Conservation (phyloP, 2,888 invertebrate genomes). For the Theretra japonica region DNA sequence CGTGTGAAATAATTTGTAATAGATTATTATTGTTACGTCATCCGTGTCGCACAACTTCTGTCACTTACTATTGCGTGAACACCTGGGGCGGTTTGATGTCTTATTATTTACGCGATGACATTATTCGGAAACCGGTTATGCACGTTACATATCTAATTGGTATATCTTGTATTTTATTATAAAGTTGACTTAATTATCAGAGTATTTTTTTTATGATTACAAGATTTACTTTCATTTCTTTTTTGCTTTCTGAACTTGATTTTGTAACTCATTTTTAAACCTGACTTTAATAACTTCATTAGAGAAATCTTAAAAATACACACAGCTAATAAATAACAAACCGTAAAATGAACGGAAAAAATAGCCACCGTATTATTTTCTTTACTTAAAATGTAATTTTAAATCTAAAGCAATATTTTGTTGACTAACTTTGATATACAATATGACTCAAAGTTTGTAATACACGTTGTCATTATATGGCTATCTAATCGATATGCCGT, state of each 20-base stretch:
- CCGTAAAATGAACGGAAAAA: too few relatives aligned
- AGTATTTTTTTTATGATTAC: too few relatives aligned
- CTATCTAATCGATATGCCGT: background rate
- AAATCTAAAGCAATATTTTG: too few relatives aligned
- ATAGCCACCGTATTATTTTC: too few relatives aligned
- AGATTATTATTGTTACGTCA: slow-evolving; percentile 47
- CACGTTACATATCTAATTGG: slow-evolving; percentile 18
- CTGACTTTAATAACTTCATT: too few relatives aligned
- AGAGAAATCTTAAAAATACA: too few relatives aligned
- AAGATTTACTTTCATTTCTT: too few relatives aligned
- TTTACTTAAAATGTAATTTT: too few relatives aligned
- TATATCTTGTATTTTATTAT: background rate
- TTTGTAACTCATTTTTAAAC: too few relatives aligned
- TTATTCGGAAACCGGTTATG: slow-evolving; percentile 29
- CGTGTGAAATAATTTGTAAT: slow-evolving; percentile 43
- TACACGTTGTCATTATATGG: background rate
- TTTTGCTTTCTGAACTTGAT: too few relatives aligned
- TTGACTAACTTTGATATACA: too few relatives aligned
- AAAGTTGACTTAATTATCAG: background rate
- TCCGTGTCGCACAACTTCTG: slow-evolving; percentile 33
- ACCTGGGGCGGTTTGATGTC: slow-evolving; percentile 34
- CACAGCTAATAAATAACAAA: too few relatives aligned
- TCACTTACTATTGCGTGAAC: slow-evolving; percentile 34
- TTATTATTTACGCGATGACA: slow-evolving; percentile 35
- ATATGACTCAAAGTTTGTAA: background rate